phyloP scores from a whole-genome alignment of 2,113 vertebrate genomes.

The Osmerus mordax region DNA sequence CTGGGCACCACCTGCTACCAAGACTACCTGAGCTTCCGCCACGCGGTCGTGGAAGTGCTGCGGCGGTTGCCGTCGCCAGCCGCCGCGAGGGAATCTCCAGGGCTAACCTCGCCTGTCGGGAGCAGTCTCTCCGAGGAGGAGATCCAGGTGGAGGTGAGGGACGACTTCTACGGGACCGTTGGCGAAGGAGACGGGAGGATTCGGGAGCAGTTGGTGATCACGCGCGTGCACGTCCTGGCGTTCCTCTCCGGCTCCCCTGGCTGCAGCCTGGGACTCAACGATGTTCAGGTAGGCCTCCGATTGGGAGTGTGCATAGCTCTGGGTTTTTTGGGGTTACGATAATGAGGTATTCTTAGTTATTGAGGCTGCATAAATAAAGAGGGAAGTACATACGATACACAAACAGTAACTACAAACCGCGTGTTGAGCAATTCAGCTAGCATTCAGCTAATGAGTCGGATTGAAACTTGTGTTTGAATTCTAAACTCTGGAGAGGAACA shows the following conservation, averaged over 20 bases:
- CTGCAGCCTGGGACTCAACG: conserved; percentile 83
- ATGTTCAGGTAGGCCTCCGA: conserved; percentile 59
- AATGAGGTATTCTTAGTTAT: background rate
- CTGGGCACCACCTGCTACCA: conserved; percentile 81
- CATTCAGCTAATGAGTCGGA: too few species aligned
- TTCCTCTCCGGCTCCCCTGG: conserved; percentile 81
- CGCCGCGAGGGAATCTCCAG: background rate
- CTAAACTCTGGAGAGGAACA: too few species aligned
- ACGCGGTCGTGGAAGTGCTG: conserved; percentile 74
- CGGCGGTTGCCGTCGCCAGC: conserved; percentile 62
- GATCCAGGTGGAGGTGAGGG: conserved; percentile 80
- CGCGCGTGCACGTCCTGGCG: conserved; percentile 77
- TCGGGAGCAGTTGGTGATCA: conserved; percentile 77
- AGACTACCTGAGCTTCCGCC: conserved; percentile 82
- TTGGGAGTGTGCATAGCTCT: background rate
- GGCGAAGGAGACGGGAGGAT: conserved; percentile 74
- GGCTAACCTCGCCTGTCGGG: conserved; percentile 59
- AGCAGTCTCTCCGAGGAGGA: conserved; percentile 79
- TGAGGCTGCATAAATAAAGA: background rate
- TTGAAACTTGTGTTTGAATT: too few species aligned
- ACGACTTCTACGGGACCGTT: conserved; percentile 80
- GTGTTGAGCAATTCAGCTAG: too few species aligned
- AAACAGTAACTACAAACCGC: background rate
- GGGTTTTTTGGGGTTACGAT: background rate
- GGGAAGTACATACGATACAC: background rate